Percentiles rank a stretch among this genome's conserved stretches.
phyloP scores from a whole-genome alignment of 2,113 vertebrate genomes.

The Saimiri boliviensis region DNA sequence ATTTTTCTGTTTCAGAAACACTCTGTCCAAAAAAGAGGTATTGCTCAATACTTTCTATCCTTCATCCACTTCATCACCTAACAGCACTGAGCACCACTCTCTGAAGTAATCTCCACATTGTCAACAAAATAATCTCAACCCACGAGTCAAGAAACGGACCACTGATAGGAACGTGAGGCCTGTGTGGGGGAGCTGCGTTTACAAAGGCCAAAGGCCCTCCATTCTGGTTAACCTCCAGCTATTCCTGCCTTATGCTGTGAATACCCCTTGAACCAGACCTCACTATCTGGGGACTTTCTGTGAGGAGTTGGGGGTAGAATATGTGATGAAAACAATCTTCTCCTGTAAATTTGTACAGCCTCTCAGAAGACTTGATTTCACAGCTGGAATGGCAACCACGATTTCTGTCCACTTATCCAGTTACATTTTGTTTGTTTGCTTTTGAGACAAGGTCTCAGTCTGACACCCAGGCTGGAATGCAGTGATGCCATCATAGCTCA shows the following conservation, averaged over 20 bases:
- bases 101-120: not conserved
- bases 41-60: not conserved
- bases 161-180: not conserved
- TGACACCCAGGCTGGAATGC: too few species aligned
- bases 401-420: not conserved
- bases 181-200: not conserved
- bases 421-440: too few species aligned
- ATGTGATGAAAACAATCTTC: not conserved
- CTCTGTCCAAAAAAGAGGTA: not conserved
- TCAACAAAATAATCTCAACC: slow-evolving; percentile 9
- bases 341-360: not conserved
- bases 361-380: not conserved
- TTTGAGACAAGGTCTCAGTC: too few species aligned
- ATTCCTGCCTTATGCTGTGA: not conserved
- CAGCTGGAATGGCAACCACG: not conserved
- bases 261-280: not conserved
- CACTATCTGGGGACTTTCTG: not conserved
- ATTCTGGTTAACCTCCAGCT: not conserved
- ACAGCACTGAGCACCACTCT: not conserved
- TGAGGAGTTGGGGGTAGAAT: not conserved
- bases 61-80: not conserved
- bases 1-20: not conserved
- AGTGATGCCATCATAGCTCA: too few species aligned
- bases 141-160: not conserved
- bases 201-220: not conserved